Evolutionary conservation across 1,140 invertebrate genomes (phyloP).

Genomic region (Apis florea): DNA sequence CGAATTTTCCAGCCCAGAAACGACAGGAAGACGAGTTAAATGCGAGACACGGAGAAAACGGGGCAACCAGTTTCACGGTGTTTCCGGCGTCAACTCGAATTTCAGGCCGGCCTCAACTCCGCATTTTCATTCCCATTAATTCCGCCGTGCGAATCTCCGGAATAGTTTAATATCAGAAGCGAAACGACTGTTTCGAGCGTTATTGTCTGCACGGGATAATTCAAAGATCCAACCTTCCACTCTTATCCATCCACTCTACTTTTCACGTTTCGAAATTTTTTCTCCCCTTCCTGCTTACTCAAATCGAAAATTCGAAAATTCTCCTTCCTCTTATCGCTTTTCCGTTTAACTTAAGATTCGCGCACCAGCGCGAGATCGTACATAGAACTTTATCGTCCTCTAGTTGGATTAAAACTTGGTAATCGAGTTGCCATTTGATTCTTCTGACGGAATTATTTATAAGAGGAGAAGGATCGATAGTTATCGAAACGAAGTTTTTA

Average conservation of each 20-base stretch:
- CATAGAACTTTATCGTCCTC: background rate
- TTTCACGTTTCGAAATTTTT: background rate
- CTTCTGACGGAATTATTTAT: background rate
- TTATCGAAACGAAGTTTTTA: background rate
- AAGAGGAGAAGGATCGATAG: background rate
- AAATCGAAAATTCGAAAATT: background rate
- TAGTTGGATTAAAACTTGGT: background rate
- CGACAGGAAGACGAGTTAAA: slow-evolving; percentile 20
- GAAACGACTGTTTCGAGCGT: slow-evolving; percentile 29
- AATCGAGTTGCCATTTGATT: background rate
- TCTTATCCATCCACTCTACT: slow-evolving; percentile 5
- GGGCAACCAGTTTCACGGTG: slow-evolving; percentile 4
- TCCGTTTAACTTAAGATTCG: no score
- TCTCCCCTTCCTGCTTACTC: no score
- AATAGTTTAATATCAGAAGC: slow-evolving; percentile 54
- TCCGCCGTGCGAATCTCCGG: slow-evolving; percentile 26
- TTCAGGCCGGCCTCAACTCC: background rate
- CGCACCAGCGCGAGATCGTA: no score
- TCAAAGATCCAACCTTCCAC: background rate
- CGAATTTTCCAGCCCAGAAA: slow-evolving; percentile 25
- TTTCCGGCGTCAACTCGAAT: slow-evolving; percentile 27
- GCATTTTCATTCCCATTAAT: slow-evolving; percentile 44
- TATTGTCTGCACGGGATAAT: slow-evolving; percentile 51
- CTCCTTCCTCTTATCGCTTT: background rate
- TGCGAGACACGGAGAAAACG: slow-evolving; percentile 2